Percentiles rank a stretch among this genome's conserved stretches.
Evolutionary conservation across 2,113 vertebrate species (phyloP).

Genomic region (Dendropsophus ebraccatus): DNA sequence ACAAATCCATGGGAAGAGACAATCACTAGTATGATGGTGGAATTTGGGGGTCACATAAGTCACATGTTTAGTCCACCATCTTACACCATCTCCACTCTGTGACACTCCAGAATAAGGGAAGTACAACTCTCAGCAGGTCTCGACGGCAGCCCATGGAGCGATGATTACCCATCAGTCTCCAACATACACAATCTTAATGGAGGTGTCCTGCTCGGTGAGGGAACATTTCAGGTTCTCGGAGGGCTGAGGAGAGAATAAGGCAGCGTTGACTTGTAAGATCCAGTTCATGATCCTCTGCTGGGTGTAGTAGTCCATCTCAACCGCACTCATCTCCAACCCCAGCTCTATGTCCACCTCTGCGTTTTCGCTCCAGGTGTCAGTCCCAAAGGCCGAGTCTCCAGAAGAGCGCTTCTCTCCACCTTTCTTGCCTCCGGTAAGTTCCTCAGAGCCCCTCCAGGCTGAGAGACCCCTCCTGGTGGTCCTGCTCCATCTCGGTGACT

Average conservation of each 20-base stretch:
- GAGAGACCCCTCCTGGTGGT: background rate
- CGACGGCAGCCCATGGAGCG: background rate
- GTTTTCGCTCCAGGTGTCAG: conserved; percentile 39
- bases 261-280: conserved; percentile 72
- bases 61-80: background rate
- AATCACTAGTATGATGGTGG: no score
- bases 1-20: background rate
- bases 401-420: conserved; percentile 29
- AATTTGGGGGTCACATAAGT: background rate
- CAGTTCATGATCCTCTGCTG: conserved; percentile 72
- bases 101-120: no score
- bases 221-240: background rate
- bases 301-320: conserved; percentile 69
- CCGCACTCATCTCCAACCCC: conserved; percentile 14
- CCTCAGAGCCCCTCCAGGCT: conserved; percentile 29
- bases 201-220: conserved; percentile 67
- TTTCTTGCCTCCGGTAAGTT: background rate
- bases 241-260: conserved; percentile 66
- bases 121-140: background rate
- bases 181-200: conserved; percentile 71
- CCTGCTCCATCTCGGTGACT: background rate
- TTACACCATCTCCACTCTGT: background rate
- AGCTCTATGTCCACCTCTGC: conserved; percentile 34
- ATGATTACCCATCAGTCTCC: no score
- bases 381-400: conserved; percentile 51